Evolutionary conservation across 2,113 vertebrate species (phyloP).

Genomic region (Anoura caudifer): DNA sequence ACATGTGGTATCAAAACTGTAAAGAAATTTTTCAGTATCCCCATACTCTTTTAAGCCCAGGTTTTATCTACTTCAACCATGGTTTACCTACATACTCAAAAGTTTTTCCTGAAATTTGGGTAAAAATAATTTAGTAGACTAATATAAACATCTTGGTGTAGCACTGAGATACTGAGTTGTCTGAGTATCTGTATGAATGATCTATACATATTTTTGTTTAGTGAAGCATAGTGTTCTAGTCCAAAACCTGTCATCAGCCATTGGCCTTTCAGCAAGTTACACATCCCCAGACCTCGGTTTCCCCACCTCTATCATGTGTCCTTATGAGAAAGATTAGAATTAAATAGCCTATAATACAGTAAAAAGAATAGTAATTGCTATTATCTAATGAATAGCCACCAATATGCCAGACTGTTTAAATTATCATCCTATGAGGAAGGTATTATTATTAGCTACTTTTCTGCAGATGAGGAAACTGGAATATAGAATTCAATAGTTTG

Average conservation of each 20-base stretch:
- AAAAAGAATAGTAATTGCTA: not conserved
- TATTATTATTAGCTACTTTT: not conserved
- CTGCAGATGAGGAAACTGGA: not conserved
- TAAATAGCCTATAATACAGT: not conserved
- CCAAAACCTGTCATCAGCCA: not conserved
- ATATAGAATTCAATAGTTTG: not conserved
- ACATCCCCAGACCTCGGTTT: not conserved
- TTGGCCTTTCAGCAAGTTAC: not conserved
- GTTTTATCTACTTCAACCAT: not conserved
- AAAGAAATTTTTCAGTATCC: not conserved
- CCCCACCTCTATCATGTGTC: not conserved
- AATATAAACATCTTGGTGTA: not conserved
- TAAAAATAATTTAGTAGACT: slow-evolving; percentile 11
- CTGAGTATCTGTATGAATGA: not conserved
- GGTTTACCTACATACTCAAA: not conserved
- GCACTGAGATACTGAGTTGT: not conserved
- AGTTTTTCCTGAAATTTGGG: not conserved
- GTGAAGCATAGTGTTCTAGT: not conserved
- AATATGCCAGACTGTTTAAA: not conserved
- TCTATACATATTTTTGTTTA: not conserved
- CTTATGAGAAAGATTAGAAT: not conserved
- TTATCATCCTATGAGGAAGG: not conserved
- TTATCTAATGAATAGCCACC: not conserved
- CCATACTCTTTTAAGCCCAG: not conserved
- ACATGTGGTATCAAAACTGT: not conserved